A percentile compares a stretch with the other conserved stretches of the same genome.
phyloP scores from a whole-genome alignment of 2,113 vertebrate genomes.

The Eptatretus burgeri region DNA sequence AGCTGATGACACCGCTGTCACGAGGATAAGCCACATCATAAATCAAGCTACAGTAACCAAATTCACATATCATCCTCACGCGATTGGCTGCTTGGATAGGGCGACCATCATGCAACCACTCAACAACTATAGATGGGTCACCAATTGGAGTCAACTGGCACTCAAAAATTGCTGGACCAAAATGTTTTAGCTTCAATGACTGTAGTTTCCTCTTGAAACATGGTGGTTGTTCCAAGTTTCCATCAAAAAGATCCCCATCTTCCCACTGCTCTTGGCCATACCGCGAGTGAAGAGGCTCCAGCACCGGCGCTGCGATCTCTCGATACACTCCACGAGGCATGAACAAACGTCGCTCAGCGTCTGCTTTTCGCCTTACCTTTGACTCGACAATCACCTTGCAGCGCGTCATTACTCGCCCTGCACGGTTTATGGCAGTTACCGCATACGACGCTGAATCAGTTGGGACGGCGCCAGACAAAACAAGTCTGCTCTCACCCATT shows the following conservation, averaged over 20 bases:
- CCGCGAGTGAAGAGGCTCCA: constrained; percentile 69
- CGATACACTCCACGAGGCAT: constrained; percentile 82
- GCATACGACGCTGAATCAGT: constrained; percentile 93
- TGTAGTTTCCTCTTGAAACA: constrained; percentile 85
- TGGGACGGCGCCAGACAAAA: constrained; percentile 39
- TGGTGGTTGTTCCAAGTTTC: constrained; percentile 84
- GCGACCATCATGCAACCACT: constrained; percentile 79
- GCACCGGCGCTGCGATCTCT: constrained; percentile 66
- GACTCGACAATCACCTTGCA: constrained; percentile 87
- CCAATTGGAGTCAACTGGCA: constrained; percentile 77
- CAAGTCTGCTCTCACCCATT: constrained; percentile 61
- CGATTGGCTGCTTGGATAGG: constrained; percentile 69
- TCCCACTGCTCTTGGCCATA: constrained; percentile 97
- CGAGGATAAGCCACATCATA: constrained; percentile 61
- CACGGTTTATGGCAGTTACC: constrained; percentile 86
- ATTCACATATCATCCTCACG: constrained; percentile 76
- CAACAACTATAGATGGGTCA: constrained; percentile 71
- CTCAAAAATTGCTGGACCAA: constrained; percentile 70
- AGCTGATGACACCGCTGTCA: constrained; percentile 75
- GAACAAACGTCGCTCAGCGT: constrained; percentile 51
- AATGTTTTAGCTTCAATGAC: constrained; percentile 52
- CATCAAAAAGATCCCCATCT: constrained; percentile 85
- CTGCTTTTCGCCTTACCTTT: constrained; percentile 34
- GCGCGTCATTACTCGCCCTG: constrained; percentile 69
- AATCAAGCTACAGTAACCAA: constrained; percentile 85